Evolutionary conservation across 2,113 vertebrate genomes (phyloP).

Genomic region (Tichodroma muraria): DNA sequence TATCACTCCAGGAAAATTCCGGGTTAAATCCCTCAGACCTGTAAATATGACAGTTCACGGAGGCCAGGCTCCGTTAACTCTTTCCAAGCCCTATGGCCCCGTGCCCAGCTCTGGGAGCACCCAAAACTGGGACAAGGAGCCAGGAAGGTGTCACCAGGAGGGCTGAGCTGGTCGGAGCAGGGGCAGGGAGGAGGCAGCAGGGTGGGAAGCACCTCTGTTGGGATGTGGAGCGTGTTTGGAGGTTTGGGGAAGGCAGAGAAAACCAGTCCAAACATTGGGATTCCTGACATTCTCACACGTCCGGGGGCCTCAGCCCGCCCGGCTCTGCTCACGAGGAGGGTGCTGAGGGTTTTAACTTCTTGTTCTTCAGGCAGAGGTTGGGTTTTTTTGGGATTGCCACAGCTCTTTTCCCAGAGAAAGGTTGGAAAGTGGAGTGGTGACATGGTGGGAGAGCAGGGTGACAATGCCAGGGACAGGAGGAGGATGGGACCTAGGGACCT

Average conservation of each 20-base stretch:
- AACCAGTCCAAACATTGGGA: conserved; percentile 80
- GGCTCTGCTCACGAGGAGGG: background rate
- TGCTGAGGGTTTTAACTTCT: background rate
- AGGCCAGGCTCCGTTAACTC: background rate
- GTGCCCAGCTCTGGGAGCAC: background rate
- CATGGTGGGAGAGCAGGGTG: accelerated
- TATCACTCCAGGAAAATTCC: conserved; percentile 52
- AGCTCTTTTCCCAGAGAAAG: background rate
- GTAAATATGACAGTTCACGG: conserved; percentile 3
- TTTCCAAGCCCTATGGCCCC: background rate
- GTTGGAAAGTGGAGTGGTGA: background rate
- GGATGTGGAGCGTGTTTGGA: background rate
- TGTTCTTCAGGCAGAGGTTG: background rate
- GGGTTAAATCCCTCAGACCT: conserved; percentile 60
- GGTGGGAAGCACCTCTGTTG: background rate
- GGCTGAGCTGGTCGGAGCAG: accelerated
- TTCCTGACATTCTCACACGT: conserved; percentile 82
- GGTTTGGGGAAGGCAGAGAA: conserved; percentile 53
- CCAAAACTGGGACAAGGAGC: background rate
- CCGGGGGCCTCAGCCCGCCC: conserved; percentile 27
- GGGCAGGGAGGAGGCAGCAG: background rate
- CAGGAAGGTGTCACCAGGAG: background rate
- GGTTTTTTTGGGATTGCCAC: background rate
- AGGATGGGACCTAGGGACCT: accelerated
- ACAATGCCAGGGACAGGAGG: accelerated